These are phyloP conservation scores for Leptocoma aspasia DNA, from an alignment of 2,113 vertebrate genomes.

Conservation along the genomic window DNA sequence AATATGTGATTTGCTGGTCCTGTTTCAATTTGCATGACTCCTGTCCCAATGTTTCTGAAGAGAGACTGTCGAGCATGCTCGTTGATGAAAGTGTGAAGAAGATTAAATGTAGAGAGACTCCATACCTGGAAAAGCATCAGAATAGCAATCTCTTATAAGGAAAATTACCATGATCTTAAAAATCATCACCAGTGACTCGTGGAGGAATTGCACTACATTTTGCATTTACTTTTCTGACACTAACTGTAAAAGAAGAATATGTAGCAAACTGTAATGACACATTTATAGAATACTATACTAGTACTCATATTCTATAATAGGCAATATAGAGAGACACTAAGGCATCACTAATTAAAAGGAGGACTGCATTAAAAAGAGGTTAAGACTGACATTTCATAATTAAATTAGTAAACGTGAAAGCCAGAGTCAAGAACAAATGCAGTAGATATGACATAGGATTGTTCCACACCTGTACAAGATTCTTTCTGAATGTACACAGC, in stretches of 20 bases:
- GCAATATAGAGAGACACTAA: background rate
- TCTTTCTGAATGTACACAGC: background rate
- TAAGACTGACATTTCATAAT: background rate
- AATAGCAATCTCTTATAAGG: background rate
- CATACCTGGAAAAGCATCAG: constrained; percentile 82
- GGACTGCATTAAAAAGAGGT: background rate
- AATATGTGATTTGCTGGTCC: constrained; percentile 92
- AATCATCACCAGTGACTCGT: background rate
- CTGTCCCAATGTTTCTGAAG: constrained; percentile 96
- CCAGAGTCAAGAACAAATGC: background rate
- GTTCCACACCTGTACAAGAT: background rate
- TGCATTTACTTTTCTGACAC: background rate
- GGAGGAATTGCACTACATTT: background rate
- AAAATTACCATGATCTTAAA: background rate
- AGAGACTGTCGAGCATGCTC: constrained; percentile 96
- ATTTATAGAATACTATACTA: background rate
- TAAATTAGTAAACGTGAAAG: background rate
- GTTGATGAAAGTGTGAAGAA: constrained; percentile 88
- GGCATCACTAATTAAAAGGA: background rate
- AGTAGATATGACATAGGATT: background rate
- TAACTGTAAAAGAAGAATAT: background rate
- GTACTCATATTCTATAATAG: background rate
- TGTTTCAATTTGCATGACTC: constrained; percentile 96
- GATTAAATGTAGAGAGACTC: constrained; percentile 82
- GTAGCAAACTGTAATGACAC: background rate